A percentile compares a stretch with the other conserved stretches of the same genome.
phyloP scores from a whole-genome alignment of 2,888 invertebrate genomes.

The Drosophila nigricruria region DNA sequence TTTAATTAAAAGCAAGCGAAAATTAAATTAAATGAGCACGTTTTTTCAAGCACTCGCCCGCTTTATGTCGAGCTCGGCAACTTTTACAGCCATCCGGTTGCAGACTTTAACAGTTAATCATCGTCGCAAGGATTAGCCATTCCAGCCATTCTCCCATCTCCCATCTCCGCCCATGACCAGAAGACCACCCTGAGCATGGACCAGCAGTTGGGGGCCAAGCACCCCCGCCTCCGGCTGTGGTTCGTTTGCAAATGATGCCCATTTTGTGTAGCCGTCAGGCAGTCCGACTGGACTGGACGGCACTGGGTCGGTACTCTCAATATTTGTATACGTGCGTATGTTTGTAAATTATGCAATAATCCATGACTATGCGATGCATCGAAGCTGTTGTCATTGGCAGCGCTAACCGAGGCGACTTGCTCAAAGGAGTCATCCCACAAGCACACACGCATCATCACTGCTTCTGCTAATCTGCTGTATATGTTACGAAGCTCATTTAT shows the following conservation, averaged over 20 bases:
- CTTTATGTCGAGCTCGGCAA: slow-evolving; percentile 27
- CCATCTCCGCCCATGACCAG: slow-evolving; percentile 9
- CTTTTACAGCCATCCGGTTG: slow-evolving; percentile 23
- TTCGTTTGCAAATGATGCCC: slow-evolving; percentile 73
- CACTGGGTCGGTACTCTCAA: too few species aligned
- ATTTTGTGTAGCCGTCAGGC: slow-evolving; percentile 43
- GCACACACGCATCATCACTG: slow-evolving; percentile 20
- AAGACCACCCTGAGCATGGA: background rate
- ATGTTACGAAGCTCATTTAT: slow-evolving; percentile 60
- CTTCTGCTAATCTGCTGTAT: slow-evolving; percentile 67
- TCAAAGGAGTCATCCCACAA: slow-evolving; percentile 50
- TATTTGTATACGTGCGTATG: slow-evolving; percentile 21
- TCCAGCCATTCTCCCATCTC: slow-evolving; percentile 6
- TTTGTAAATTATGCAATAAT: slow-evolving; percentile 76
- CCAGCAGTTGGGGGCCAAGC: slow-evolving; percentile 6
- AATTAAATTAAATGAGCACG: slow-evolving; percentile 77
- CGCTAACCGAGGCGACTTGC: slow-evolving; percentile 47
- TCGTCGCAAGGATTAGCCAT: slow-evolving; percentile 65
- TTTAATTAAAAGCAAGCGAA: slow-evolving; percentile 77
- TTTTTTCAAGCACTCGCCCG: slow-evolving; percentile 40
- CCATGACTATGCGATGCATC: slow-evolving; percentile 70
- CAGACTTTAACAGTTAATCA: slow-evolving; percentile 71
- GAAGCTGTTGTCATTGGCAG: slow-evolving; percentile 74
- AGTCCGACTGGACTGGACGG: background rate
- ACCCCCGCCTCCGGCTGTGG: slow-evolving; percentile 38